Evolutionary conservation across 1,140 invertebrate genomes (phyloP).

Genomic region (Phocides pigmalion): DNA sequence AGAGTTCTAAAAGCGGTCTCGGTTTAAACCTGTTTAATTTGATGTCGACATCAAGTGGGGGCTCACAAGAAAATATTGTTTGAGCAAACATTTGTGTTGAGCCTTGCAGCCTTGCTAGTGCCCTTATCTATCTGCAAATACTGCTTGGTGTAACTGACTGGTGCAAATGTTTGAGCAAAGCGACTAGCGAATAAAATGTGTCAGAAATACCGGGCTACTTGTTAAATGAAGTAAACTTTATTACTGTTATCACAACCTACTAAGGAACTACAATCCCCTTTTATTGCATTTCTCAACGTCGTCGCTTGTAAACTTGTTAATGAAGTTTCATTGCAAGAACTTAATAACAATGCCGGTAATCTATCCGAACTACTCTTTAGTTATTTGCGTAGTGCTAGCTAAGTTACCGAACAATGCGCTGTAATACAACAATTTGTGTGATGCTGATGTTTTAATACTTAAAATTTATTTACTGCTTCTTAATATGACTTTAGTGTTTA

Average conservation of each 20-base stretch:
- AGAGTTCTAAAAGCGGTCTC: conserved; percentile 61
- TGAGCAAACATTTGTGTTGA: conserved; percentile 68
- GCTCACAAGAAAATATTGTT: conserved; percentile 74
- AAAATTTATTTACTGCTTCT: not conserved
- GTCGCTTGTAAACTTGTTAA: conserved; percentile 37
- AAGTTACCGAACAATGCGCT: conserved; percentile 26
- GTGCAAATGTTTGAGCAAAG: conserved; percentile 47
- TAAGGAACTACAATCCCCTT: conserved; percentile 41
- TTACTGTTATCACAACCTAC: conserved; percentile 43
- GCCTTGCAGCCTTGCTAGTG: conserved; percentile 62
- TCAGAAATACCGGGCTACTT: conserved; percentile 33
- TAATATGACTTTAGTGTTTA: too few relatives aligned
- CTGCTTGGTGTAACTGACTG: conserved; percentile 48
- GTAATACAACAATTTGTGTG: conserved; percentile 14
- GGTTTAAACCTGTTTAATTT: conserved; percentile 73
- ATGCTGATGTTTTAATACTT: conserved; percentile 11
- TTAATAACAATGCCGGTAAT: conserved; percentile 37
- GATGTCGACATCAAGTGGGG: conserved; percentile 75
- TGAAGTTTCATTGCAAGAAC: conserved; percentile 36
- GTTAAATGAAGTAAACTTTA: conserved; percentile 47
- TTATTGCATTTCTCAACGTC: conserved; percentile 44
- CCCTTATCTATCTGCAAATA: conserved; percentile 74
- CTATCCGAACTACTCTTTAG: conserved; percentile 34
- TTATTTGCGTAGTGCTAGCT: conserved; percentile 29
- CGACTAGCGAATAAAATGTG: conserved; percentile 42